Conservation (phyloP, 2,888 invertebrate species). For the Tipula vernalis region DNA sequence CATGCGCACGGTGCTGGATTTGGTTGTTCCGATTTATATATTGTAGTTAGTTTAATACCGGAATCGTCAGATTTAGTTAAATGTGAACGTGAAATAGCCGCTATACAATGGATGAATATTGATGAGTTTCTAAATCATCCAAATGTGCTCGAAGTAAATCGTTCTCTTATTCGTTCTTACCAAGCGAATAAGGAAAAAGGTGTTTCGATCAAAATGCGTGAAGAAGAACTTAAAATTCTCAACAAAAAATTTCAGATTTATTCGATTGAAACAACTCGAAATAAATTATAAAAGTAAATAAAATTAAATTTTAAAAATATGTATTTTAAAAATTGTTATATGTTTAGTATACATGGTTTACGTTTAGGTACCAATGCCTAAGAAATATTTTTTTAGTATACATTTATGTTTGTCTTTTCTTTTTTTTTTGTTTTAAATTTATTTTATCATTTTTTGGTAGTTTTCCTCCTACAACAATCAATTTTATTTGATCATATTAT, state of each 20-base stretch:
- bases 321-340: background rate
- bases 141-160: conserved; percentile 58
- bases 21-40: conserved; percentile 78
- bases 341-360: background rate
- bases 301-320: background rate
- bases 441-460: background rate
- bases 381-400: background rate
- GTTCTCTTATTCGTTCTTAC: conserved; percentile 51
- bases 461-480: background rate
- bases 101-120: conserved; percentile 72
- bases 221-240: conserved; percentile 32
- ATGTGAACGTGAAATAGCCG: conserved; percentile 64
- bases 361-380: background rate
- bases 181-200: conserved; percentile 49
- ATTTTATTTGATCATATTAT: background rate
- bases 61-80: conserved; percentile 46
- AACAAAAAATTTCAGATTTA: conserved; percentile 29
- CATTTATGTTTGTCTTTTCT: background rate
- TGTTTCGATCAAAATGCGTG: conserved; percentile 44
- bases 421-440: background rate
- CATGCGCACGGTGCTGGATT: conserved; percentile 67
- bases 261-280: conserved; percentile 23
- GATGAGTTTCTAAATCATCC: conserved; percentile 58
- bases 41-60: conserved; percentile 61
- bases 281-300: background rate